Evolutionary conservation across 1,140 invertebrate species (phyloP), one percentile per base, ranked within the genome.

Genomic region (Neomicropteryx cornuta): DNA sequence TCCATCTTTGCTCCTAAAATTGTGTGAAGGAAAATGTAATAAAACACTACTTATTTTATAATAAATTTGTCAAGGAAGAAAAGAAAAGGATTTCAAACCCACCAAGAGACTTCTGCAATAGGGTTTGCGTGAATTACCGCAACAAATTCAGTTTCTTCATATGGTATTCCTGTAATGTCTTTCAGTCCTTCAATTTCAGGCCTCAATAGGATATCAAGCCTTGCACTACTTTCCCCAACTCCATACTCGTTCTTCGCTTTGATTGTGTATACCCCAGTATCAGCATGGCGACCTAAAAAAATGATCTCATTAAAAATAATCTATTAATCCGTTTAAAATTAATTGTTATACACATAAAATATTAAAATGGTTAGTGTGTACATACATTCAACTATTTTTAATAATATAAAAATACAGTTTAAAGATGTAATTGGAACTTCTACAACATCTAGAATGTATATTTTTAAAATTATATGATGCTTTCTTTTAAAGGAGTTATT

Each of bases 181-280:
- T 79, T 75, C 8, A 87, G 72, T 1, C 74, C 73, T 32, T 79
- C 71, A 27, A 90, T 79, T 62, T 85, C 77, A 0, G 86, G 86
- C 42, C 77, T 68, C 8, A 85, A 62, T 1, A 87, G 56, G 19
- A 91, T 76, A 50, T 82, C 81, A 10, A 89, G 63, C 14, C 76
- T 69, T 10, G 81, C 81, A 32, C 73, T 77, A 32, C 76, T 73
- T 50, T 77, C 73, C 16, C 71, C 71, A 39, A 82, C 70, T 3
- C 86, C 87, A 53, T 78, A 80, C 49, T 85, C 77, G 58, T 91
- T 91, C 44, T 74, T 76, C 0, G 83, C 77, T 50, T 76, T 72
- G n/a, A 91, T 61, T 2, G 75, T 77, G 56, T 91, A 94, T 31
- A 77, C 73, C 2, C 89, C 90, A 19, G 82, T 81, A 56, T 94